A percentile compares a stretch with the other conserved stretches of the same genome.
These are phyloP conservation scores for Ips nitidus DNA, from an alignment of 1,140 invertebrate species.

Conservation along the genomic window DNA sequence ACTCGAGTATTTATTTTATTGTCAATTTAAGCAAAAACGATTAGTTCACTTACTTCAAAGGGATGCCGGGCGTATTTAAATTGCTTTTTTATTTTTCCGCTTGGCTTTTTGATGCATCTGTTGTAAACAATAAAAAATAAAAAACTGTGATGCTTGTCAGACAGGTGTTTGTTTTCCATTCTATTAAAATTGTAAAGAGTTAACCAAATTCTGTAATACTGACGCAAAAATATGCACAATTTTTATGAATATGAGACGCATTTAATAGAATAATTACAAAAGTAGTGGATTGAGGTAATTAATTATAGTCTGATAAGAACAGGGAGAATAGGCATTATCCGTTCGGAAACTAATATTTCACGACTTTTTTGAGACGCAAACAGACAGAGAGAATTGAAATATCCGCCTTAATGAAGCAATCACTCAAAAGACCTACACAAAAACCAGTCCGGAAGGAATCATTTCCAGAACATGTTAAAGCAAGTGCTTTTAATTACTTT, in stretches of 20 bases:
- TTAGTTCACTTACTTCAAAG: conserved; percentile 18
- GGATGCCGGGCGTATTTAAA: conserved; percentile 21
- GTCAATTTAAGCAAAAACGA: conserved; percentile 33
- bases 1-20: conserved; percentile 35
- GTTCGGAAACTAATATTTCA: conserved; percentile 3
- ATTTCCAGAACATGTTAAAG: conserved; percentile 7
- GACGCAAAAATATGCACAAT: neutral
- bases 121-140: neutral
- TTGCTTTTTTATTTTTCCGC: neutral
- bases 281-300: neutral
- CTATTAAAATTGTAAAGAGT: neutral
- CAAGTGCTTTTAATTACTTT: conserved; percentile 19
- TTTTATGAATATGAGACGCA: neutral
- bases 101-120: neutral
- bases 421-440: conserved; percentile 8
- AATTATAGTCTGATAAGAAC: neutral
- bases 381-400: too few species aligned
- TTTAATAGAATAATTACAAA: neutral
- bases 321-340: neutral
- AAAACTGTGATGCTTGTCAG: neutral
- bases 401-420: conserved; percentile 14
- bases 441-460: conserved; percentile 4
- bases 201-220: neutral
- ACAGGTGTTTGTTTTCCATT: neutral
- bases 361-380: too few species aligned